Percentiles rank a stretch among this genome's conserved stretches.
Evolutionary conservation across 2,113 vertebrate genomes (phyloP).

Genomic region (Neopipo cinnamomea): DNA sequence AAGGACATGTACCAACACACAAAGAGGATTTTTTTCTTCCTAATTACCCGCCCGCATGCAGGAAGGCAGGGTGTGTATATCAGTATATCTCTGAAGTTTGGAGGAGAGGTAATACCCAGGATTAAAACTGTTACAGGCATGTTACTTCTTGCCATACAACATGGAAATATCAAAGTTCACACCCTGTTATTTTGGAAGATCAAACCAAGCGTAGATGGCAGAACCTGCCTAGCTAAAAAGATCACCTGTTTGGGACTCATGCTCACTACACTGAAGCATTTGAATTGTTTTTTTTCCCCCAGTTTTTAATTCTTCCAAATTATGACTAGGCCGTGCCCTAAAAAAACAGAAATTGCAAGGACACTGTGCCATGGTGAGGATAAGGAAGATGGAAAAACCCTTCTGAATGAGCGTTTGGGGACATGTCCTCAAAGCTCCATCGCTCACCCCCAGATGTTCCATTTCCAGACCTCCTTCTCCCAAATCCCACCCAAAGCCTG

Average conservation of each 20-base stretch:
- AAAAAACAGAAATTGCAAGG: background rate
- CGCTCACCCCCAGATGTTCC: accelerated
- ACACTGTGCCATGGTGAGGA: accelerated
- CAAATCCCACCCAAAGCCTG: background rate
- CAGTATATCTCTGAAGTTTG: slow-evolving; percentile 47
- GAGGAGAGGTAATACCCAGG: slow-evolving; percentile 33
- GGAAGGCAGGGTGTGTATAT: slow-evolving; percentile 52
- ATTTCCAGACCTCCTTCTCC: background rate
- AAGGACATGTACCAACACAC: slow-evolving; percentile 37
- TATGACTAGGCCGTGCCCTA: background rate
- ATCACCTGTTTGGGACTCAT: background rate
- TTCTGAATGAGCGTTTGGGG: accelerated
- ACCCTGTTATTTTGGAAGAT: slow-evolving; percentile 53
- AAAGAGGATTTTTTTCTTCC: slow-evolving; percentile 2
- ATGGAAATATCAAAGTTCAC: slow-evolving; percentile 48
- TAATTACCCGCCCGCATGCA: background rate
- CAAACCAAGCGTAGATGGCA: background rate
- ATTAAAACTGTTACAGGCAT: slow-evolving; percentile 57
- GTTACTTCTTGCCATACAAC: slow-evolving; percentile 53
- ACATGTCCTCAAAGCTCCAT: background rate
- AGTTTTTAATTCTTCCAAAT: background rate
- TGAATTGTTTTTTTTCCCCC: background rate
- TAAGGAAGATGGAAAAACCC: background rate
- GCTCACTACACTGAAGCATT: accelerated
- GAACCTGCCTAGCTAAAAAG: slow-evolving; percentile 32